phyloP scores from a whole-genome alignment of 2,113 vertebrate species.

The Nipponia nippon region DNA sequence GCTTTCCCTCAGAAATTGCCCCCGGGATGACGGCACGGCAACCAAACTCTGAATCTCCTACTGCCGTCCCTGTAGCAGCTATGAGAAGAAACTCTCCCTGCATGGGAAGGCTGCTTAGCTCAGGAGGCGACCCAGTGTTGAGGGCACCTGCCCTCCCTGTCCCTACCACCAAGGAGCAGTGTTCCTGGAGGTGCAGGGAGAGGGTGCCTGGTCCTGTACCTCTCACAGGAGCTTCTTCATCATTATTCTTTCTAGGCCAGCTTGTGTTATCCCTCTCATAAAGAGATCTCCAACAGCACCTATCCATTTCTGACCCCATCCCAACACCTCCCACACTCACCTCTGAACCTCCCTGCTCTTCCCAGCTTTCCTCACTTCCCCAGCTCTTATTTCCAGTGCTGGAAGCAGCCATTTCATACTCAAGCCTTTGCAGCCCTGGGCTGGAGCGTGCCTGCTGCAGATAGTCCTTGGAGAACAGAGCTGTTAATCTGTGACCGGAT shows the following conservation, averaged over 20 bases:
- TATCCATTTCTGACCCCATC: neutral
- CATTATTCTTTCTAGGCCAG: neutral
- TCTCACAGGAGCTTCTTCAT: neutral
- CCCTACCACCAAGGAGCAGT: neutral
- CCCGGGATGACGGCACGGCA: rapidly evolving
- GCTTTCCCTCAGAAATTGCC: neutral
- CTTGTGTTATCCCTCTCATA: neutral
- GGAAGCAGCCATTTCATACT: neutral
- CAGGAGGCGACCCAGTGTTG: neutral
- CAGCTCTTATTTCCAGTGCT: neutral
- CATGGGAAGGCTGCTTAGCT: neutral
- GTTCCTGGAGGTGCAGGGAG: neutral
- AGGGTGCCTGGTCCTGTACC: neutral
- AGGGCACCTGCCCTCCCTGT: neutral
- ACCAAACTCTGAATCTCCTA: neutral
- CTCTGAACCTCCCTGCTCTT: neutral
- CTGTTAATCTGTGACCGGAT: neutral
- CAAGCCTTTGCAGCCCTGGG: neutral
- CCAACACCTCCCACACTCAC: neutral
- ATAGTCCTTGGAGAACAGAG: neutral
- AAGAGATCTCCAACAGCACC: neutral
- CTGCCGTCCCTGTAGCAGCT: neutral
- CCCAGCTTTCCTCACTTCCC: neutral
- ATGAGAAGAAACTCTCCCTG: neutral
- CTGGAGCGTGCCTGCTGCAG: neutral